Evolutionary conservation across 2,888 invertebrate genomes (phyloP), one percentile per base, ranked within the genome.

Genomic region (Myopa tessellatipennis): DNA sequence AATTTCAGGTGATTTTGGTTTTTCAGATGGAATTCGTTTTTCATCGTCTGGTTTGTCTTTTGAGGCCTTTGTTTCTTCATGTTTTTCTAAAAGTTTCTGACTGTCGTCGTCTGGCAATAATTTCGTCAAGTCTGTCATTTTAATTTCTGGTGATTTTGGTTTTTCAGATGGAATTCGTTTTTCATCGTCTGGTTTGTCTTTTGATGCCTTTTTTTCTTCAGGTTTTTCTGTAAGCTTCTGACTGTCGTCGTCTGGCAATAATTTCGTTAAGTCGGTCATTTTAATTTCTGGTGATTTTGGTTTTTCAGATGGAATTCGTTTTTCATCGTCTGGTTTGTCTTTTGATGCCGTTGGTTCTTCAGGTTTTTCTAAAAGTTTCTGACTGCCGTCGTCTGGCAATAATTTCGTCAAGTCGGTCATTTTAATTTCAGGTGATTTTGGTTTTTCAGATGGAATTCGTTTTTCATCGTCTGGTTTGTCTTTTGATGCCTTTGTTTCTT

Each of bases 281-380:
- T 63, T 26, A 8, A 6, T 18, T 63, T 26, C 63, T 36, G n/a
- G 63, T 12, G 36, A 26, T 26, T 12, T 18, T 63, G 63, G 4
- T 63, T 26, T 12, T 63, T 36, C 26, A 4, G 63, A 60, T 16
- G 16, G 16, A 38, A 40, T n/a, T 67, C 8, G 12, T 16, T 40
- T 67, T 14, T n/a, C 40, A 12, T 69, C 52, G 7, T 18, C 26
- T 12, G 8, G 69, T 26, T 50, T 69, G 50, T 69, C 50, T 38
- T 63, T 61, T 7, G n/a, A 1, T 45, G 4, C 4, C 40, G 40
- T 14, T 40, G n/a, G 34, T 77, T 16, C 81, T 83, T 1, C 80
- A 80, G 78, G 83, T 82, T 68, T 78, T 45, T 12, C 26, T 50
- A 26, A 4, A 50, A 50, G 18, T 52, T 38, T 65, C 4, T 38